These are phyloP conservation scores for Acanthacorydalis orientalis DNA, from an alignment of 2,888 invertebrate species.

Conservation along the genomic window DNA sequence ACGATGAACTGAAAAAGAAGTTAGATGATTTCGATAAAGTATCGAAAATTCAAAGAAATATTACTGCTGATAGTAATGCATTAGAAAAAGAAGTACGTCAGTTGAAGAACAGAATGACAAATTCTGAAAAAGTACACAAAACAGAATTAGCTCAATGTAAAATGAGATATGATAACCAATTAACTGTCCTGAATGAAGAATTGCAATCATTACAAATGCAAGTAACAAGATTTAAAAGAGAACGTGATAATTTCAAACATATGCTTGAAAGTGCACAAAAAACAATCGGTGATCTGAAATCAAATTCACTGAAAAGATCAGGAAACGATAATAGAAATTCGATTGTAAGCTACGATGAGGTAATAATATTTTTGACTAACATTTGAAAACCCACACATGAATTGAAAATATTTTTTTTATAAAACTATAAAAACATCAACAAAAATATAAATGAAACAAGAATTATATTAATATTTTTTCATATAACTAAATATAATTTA, in stretches of 20 bases:
- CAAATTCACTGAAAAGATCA: constrained; percentile 29
- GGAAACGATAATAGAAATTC: constrained; percentile 38
- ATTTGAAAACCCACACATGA: too few species aligned
- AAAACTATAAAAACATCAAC: too few species aligned
- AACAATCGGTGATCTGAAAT: constrained; percentile 60
- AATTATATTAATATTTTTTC: too few species aligned
- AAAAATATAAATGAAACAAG: too few species aligned
- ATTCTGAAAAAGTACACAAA: constrained; percentile 55
- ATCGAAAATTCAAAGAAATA: constrained; percentile 62
- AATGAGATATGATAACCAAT: constrained; percentile 69
- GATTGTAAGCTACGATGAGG: constrained; percentile 58
- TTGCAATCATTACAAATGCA: constrained; percentile 66
- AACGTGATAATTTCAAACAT: constrained; percentile 77
- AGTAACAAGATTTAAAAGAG: constrained; percentile 66
- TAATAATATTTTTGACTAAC: too few species aligned
- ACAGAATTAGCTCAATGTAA: constrained; percentile 66
- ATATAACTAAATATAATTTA: too few species aligned
- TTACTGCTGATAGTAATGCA: constrained; percentile 57
- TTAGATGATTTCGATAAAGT: constrained; percentile 74
- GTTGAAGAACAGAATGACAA: constrained; percentile 41
- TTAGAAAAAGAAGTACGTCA: constrained; percentile 61
- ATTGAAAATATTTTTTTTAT: too few species aligned
- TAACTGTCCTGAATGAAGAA: constrained; percentile 66
- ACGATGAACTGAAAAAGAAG: constrained; percentile 65
- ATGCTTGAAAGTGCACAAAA: constrained; percentile 80